Evolutionary conservation across 2,113 vertebrate species (phyloP).

Genomic region (Megatriorchis doriae): DNA sequence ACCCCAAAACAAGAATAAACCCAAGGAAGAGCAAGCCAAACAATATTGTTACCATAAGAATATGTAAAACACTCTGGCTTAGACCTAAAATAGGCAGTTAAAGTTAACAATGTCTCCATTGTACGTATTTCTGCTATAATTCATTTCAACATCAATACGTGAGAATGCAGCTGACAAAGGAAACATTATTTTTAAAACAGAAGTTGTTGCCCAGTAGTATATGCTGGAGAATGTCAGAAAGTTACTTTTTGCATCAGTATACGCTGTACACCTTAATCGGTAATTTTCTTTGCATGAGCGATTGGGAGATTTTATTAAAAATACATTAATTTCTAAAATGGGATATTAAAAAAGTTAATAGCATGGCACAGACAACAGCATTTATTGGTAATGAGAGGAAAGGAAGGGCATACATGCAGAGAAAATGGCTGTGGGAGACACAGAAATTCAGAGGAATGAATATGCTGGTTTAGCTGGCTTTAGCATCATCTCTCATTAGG

Average conservation of each 20-base stretch:
- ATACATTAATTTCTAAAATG: neutral
- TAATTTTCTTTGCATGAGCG: neutral
- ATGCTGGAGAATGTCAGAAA: neutral
- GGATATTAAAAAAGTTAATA: neutral
- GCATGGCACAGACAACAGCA: neutral
- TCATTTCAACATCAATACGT: neutral
- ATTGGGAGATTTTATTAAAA: neutral
- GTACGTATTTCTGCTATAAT: neutral
- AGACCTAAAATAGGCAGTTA: neutral
- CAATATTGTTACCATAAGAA: neutral
- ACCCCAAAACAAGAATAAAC: neutral
- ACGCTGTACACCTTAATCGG: neutral
- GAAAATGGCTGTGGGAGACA: neutral
- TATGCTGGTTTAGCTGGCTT: neutral
- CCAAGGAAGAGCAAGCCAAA: neutral
- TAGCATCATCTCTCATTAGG: neutral
- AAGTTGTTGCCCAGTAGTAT: neutral
- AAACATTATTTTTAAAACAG: neutral
- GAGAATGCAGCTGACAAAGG: neutral
- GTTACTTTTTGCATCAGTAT: neutral
- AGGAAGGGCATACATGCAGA: neutral
- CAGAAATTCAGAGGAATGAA: neutral
- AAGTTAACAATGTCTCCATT: neutral
- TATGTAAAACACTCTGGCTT: neutral
- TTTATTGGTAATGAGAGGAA: neutral